Evolutionary conservation across 2,888 invertebrate genomes (phyloP).

Genomic region (Drymonia ruficornis): DNA sequence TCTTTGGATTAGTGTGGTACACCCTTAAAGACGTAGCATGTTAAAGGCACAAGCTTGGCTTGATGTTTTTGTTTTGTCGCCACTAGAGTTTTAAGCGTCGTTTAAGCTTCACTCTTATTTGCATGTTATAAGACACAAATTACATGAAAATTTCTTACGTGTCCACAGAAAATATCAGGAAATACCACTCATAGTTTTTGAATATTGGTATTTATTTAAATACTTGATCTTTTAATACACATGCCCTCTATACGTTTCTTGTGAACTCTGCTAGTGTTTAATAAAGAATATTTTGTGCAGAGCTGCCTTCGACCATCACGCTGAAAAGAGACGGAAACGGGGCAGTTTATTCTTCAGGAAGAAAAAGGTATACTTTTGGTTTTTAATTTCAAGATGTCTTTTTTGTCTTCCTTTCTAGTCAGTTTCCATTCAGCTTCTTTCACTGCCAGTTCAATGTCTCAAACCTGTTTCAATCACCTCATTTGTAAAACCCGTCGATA

Average conservation of each 20-base stretch:
- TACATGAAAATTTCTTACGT: constrained; percentile 13
- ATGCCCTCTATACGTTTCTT: too few relatives aligned
- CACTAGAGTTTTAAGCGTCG: constrained; percentile 7
- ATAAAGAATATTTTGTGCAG: constrained; percentile 55
- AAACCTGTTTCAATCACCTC: too few relatives aligned
- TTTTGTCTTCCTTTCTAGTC: too few relatives aligned
- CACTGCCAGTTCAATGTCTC: too few relatives aligned
- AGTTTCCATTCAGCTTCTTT: too few relatives aligned
- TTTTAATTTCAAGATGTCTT: constrained; percentile 12
- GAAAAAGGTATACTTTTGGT: constrained; percentile 87
- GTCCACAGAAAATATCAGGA: background rate
- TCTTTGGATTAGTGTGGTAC: too few relatives aligned
- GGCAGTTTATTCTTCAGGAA: constrained; percentile 96
- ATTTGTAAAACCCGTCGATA: too few relatives aligned
- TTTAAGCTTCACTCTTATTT: constrained; percentile 29
- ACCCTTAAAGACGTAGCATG: constrained; percentile 29
- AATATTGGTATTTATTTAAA: too few relatives aligned
- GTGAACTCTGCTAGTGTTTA: background rate
- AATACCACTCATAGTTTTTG: too few relatives aligned
- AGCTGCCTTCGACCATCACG: constrained; percentile 88
- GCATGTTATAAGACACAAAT: constrained; percentile 17
- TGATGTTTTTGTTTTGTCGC: constrained; percentile 44
- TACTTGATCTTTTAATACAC: background rate
- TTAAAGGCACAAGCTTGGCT: constrained; percentile 54
- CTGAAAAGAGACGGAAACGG: constrained; percentile 94